Evolutionary conservation across 2,888 invertebrate species (phyloP), one percentile per base, ranked within the genome.

Genomic region (Nebria brevicollis): DNA sequence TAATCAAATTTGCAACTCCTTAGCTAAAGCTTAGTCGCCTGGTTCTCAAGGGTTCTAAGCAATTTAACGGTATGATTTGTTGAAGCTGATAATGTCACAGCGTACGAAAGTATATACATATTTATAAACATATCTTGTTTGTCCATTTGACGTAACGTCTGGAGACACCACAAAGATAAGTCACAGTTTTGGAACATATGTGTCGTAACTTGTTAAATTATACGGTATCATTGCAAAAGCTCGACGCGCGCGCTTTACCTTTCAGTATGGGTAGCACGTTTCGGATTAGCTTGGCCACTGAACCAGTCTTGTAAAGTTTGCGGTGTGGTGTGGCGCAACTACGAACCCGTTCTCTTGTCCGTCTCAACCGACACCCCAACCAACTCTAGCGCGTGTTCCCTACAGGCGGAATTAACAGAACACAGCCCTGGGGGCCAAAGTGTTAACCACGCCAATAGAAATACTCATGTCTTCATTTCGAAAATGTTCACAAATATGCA

Each of bases 171-270:
- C 54, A 11, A 54, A 77, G 77, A 77, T 13, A 66, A 77, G 66
- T 43, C 42, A 54, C 72, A 77, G 43, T 72, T 70, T 43, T 70
- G 43, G 77, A 43, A 74, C 82, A 81, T 82, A 80, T 84, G 83
- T 82, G 83, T 82, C 83, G 84, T 84, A 85, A 86, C 86, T 87
- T 86, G 86, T 85, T 87, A 87, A 87, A 87, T 87, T 87, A 87
- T 86, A 86, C 85, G 85, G 85, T 85, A 85, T 86, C 86, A 86
- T 85, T 86, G 85, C 86, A 85, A 66, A n/a, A 43, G 43, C 70
- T 70, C 43, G 20, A 34, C 64, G 65, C 34, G 34, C 25, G n/a
- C 11, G 76, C 76, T 20, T 64, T 73, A 20, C 66, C 41, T 73
- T 41, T 78, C 78, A 73, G 78, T 78, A 78, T 78, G 78, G 72